Conservation (phyloP, 2,888 invertebrate genomes). For the Bibio marci region DNA sequence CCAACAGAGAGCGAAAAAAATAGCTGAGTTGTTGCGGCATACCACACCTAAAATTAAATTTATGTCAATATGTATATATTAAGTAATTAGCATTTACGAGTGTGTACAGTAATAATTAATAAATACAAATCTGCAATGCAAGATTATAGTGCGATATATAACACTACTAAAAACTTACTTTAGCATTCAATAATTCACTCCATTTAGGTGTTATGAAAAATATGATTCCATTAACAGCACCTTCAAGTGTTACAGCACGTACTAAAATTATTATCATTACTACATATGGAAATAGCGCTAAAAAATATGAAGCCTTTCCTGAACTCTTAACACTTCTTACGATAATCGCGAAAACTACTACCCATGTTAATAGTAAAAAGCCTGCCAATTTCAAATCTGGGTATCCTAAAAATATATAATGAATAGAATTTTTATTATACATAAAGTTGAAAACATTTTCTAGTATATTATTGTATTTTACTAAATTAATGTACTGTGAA, state of each 20-base stretch:
- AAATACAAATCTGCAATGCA: no score
- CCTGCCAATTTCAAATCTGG: constrained; percentile 54
- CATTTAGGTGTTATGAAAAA: constrained; percentile 70
- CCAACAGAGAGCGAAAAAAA: constrained; percentile 63
- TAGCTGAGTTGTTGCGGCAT: constrained; percentile 60
- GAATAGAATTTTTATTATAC: no score
- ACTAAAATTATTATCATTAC: constrained; percentile 58
- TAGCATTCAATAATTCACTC: constrained; percentile 48
- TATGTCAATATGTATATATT: no score
- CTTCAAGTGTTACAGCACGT: constrained; percentile 44
- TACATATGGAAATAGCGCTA: constrained; percentile 74
- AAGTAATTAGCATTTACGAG: not conserved
- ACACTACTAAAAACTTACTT: constrained; percentile 35
- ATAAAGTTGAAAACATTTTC: no score
- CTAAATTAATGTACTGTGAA: not conserved
- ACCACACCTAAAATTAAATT: constrained; percentile 42
- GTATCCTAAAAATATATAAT: constrained; percentile 21
- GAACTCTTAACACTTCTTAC: constrained; percentile 58
- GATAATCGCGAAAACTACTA: constrained; percentile 48
- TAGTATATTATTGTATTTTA: no score
- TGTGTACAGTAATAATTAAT: no score
- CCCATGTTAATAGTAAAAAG: constrained; percentile 49
- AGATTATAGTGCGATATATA: no score
- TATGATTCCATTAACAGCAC: constrained; percentile 54
- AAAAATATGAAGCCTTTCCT: constrained; percentile 72